Evolutionary conservation across 1,140 invertebrate genomes (phyloP).

Genomic region (Theocolax elegans): DNA sequence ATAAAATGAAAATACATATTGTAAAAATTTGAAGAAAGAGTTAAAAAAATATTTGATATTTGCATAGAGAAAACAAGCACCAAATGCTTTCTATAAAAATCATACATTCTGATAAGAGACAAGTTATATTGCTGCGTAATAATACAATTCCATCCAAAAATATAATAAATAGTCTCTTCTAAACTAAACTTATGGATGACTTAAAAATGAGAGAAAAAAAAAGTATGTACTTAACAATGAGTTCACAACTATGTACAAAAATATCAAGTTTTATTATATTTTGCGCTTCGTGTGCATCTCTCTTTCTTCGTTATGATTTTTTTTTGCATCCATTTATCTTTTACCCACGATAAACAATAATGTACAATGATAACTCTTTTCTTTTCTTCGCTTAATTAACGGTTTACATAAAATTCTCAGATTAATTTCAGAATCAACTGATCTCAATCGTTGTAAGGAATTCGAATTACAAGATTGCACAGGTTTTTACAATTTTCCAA

Average conservation of each 20-base stretch:
- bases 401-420: constrained; percentile 29
- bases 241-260: constrained; percentile 56
- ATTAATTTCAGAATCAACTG: constrained; percentile 1
- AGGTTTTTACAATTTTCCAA: not conserved
- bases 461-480: constrained; percentile 27
- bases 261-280: constrained; percentile 62
- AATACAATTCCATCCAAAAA: constrained; percentile 31
- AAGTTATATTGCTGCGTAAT: constrained; percentile 26
- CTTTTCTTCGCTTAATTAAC: constrained; percentile 30
- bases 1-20: constrained; percentile 12
- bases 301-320: constrained; percentile 18
- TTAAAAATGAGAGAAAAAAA: constrained; percentile 47
- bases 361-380: constrained; percentile 48
- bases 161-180: constrained; percentile 35
- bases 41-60: constrained; percentile 30
- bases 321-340: constrained; percentile 33
- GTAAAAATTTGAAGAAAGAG: constrained; percentile 10
- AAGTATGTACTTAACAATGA: constrained; percentile 33
- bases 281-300: constrained; percentile 38
- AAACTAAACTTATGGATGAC: constrained; percentile 20
- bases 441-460: not conserved
- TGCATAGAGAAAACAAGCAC: constrained; percentile 12
- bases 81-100: constrained; percentile 20
- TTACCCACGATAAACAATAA: constrained; percentile 47
- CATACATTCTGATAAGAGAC: constrained; percentile 26